Percentiles rank a stretch among this genome's conserved stretches.
Conservation (phyloP, 2,888 invertebrate species). For the Hypsopygia costalis region DNA sequence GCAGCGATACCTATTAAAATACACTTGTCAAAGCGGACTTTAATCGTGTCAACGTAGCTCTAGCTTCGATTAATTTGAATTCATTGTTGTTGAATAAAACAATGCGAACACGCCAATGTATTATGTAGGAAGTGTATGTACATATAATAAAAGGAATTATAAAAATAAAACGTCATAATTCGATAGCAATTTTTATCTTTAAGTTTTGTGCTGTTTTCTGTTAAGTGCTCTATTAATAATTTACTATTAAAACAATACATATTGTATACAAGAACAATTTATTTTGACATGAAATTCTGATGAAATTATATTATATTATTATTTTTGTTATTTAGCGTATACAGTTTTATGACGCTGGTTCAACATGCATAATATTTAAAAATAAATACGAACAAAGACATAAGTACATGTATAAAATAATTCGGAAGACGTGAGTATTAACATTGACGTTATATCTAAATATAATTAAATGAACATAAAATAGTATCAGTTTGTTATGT, state of each 20-base stretch:
- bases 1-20: no score
- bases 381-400: constrained; percentile 3
- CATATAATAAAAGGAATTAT: not conserved
- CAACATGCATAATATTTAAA: not conserved
- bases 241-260: not conserved
- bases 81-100: no score
- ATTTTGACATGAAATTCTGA: not conserved
- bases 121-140: no score
- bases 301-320: not conserved
- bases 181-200: not conserved
- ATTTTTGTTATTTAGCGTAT: not conserved
- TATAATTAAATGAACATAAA: constrained; percentile 5
- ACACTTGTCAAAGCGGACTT: no score
- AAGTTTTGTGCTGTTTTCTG: constrained; percentile 20
- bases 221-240: constrained; percentile 23
- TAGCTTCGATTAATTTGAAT: no score
- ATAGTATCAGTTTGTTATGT: not conserved
- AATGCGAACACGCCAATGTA: no score
- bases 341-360: not conserved
- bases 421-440: constrained; percentile 38
- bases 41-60: no score
- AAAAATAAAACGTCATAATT: constrained; percentile 1
- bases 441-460: constrained; percentile 17
- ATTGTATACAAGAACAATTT: not conserved
- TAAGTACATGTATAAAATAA: constrained; percentile 18